Percentiles rank a stretch among this genome's conserved stretches.
Evolutionary conservation across 2,113 vertebrate genomes (phyloP).

Genomic region (Ondatra zibethicus): DNA sequence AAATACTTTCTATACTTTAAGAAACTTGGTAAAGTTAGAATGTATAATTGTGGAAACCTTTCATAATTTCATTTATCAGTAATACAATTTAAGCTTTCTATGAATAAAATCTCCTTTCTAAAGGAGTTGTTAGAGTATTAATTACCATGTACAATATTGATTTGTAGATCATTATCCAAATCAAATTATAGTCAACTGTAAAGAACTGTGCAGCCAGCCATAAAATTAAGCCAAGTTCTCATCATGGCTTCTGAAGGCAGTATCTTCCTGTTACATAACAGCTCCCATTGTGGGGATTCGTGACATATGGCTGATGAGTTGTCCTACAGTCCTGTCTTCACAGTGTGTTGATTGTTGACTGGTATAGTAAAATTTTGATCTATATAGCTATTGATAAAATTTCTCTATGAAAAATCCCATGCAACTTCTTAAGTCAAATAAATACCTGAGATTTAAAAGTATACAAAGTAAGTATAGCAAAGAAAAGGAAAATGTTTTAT

Average conservation of each 20-base stretch:
- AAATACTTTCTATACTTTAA: slow-evolving; percentile 46
- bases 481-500: slow-evolving; percentile 33
- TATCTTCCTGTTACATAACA: slow-evolving; percentile 26
- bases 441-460: background rate
- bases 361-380: slow-evolving; percentile 53
- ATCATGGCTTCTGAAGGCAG: background rate
- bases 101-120: background rate
- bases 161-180: slow-evolving; percentile 63
- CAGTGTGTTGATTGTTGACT: slow-evolving; percentile 9
- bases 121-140: slow-evolving; percentile 47
- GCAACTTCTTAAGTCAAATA: slow-evolving; percentile 45
- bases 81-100: background rate
- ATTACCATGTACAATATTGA: slow-evolving; percentile 62
- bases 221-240: slow-evolving; percentile 50
- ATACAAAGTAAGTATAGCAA: background rate
- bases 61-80: background rate
- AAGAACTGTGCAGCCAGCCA: background rate
- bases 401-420: slow-evolving; percentile 43
- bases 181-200: slow-evolving; percentile 21
- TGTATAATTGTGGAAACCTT: background rate
- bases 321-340: slow-evolving; percentile 51
- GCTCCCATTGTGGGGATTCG: slow-evolving; percentile 15
- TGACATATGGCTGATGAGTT: slow-evolving; percentile 24
- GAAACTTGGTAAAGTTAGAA: background rate
- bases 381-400: slow-evolving; percentile 20